Conservation (phyloP, 2,888 invertebrate genomes). For the Noctua janthina region DNA sequence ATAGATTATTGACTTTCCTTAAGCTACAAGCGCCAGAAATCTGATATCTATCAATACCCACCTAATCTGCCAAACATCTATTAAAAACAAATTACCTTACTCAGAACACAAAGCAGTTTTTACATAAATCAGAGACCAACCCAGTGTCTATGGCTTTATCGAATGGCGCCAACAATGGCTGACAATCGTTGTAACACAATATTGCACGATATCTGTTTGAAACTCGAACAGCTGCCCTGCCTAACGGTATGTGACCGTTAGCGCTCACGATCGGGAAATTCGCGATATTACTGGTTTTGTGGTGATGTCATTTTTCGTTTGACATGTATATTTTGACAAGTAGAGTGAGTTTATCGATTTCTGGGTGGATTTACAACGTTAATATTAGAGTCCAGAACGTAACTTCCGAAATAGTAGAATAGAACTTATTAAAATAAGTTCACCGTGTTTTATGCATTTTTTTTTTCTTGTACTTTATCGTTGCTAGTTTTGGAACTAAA, state of each 20-base stretch:
- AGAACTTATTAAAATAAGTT: neutral
- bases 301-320: constrained; percentile 27
- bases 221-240: constrained; percentile 59
- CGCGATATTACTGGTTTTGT: constrained; percentile 41
- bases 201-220: constrained; percentile 53
- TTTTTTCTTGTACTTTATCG: neutral
- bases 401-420: neutral
- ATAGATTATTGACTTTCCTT: neutral
- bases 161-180: constrained; percentile 48
- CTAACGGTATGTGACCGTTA: constrained; percentile 65
- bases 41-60: constrained; percentile 27
- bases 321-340: neutral
- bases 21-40: constrained; percentile 2
- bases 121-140: constrained; percentile 12
- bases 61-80: constrained; percentile 13
- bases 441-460: neutral
- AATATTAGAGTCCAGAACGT: neutral
- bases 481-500: neutral
- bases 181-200: constrained; percentile 59
- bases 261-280: constrained; percentile 52
- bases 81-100: constrained; percentile 33
- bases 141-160: constrained; percentile 41
- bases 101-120: constrained; percentile 33
- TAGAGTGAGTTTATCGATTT: neutral
- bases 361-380: neutral